Conservation (phyloP, 2,113 vertebrate species). For the Lanius collurio region DNA sequence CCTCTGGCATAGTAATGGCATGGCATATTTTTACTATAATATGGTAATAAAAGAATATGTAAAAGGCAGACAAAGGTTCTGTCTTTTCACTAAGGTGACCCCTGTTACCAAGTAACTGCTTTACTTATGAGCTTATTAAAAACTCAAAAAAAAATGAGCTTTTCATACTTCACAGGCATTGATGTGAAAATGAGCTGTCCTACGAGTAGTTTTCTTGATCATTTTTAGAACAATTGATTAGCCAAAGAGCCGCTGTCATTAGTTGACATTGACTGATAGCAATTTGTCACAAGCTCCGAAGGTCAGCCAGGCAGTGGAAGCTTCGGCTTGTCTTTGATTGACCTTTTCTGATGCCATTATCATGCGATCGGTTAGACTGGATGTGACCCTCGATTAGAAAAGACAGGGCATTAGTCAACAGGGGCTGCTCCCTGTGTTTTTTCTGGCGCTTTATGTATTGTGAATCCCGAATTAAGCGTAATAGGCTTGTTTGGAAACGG, state of each 20-base stretch:
- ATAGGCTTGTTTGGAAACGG: slow-evolving; percentile 48
- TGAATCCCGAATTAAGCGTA: slow-evolving; percentile 42
- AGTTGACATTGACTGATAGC: slow-evolving; percentile 88
- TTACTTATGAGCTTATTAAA: slow-evolving; percentile 90
- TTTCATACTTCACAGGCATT: slow-evolving; percentile 88
- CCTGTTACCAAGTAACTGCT: slow-evolving; percentile 85
- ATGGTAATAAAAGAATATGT: slow-evolving; percentile 83
- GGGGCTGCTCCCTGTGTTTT: slow-evolving; percentile 51
- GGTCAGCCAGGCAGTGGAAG: slow-evolving; percentile 85
- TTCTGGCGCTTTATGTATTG: slow-evolving; percentile 64
- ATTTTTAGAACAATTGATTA: slow-evolving; percentile 91
- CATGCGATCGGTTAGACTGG: slow-evolving; percentile 80
- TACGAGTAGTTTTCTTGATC: slow-evolving; percentile 84
- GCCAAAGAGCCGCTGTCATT: slow-evolving; percentile 85
- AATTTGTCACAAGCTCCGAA: slow-evolving; percentile 89
- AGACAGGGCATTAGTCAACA: slow-evolving; percentile 80
- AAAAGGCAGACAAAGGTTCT: slow-evolving; percentile 82
- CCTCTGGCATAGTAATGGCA: slow-evolving; percentile 74
- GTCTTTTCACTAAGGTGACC: slow-evolving; percentile 86
- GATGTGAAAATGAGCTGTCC: slow-evolving; percentile 87
- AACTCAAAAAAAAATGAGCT: slow-evolving; percentile 85
- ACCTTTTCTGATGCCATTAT: slow-evolving; percentile 83
- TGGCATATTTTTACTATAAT: slow-evolving; percentile 82
- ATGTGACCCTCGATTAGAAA: slow-evolving; percentile 73
- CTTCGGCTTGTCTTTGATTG: slow-evolving; percentile 81